Percentiles rank a stretch among this genome's conserved stretches.
Evolutionary conservation across 1,140 invertebrate species (phyloP).

Genomic region (Myzus persicae): DNA sequence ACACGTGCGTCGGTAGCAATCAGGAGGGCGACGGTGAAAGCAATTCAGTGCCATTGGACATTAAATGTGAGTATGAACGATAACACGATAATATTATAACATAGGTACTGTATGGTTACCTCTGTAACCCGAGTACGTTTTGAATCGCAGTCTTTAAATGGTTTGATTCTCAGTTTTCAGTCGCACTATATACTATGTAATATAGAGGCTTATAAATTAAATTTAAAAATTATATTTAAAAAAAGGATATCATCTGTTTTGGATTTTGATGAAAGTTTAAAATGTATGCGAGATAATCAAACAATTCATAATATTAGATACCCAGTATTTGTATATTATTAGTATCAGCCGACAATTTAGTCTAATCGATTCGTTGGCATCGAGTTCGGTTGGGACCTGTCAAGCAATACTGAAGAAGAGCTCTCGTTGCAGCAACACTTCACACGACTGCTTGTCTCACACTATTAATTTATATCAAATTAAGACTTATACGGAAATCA

Average conservation of each 20-base stretch:
- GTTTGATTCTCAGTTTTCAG: neutral
- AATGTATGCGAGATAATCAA: neutral
- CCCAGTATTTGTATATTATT: too few relatives aligned
- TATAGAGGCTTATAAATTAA: neutral
- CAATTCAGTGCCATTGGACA: constrained; percentile 80
- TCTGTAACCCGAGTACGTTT: neutral
- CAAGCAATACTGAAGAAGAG: neutral
- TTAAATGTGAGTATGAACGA: constrained; percentile 80
- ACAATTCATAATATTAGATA: neutral
- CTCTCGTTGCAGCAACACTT: too few relatives aligned
- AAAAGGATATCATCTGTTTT: neutral
- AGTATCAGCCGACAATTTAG: neutral
- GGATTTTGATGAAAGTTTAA: neutral
- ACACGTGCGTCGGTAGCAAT: constrained; percentile 86
- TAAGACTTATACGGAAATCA: neutral
- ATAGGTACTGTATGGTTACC: neutral
- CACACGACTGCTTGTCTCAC: too few relatives aligned
- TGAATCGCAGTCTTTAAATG: too few relatives aligned
- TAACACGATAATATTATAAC: too few relatives aligned
- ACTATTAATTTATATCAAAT: neutral
- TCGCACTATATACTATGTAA: too few relatives aligned
- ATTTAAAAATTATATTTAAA: neutral
- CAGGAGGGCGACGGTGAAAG: constrained; percentile 85
- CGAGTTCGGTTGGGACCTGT: neutral
- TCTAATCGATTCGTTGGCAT: neutral